Conservation (phyloP, 1,140 invertebrate species). For the Diabrotica undecimpunctata region DNA sequence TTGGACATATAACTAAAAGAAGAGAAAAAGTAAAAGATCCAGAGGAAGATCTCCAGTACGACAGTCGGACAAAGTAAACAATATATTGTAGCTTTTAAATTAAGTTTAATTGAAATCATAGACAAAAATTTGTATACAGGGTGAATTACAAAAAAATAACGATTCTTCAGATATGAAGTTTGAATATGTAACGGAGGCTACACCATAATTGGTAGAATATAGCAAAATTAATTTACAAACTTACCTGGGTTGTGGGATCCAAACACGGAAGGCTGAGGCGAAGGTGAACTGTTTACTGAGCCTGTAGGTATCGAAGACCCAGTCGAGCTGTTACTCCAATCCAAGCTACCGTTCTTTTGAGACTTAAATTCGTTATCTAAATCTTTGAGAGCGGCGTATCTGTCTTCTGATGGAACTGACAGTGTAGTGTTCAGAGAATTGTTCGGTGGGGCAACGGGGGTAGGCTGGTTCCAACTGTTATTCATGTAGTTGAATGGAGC, state of each 20-base stretch:
- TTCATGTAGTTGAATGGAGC: slow-evolving; percentile 25
- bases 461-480: slow-evolving; percentile 19
- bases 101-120: no score
- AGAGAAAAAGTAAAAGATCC: no score
- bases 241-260: slow-evolving; percentile 47
- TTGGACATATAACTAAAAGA: no score
- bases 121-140: no score
- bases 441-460: neutral
- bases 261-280: slow-evolving; percentile 44
- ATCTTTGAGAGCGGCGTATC: slow-evolving; percentile 79
- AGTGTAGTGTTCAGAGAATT: slow-evolving; percentile 12
- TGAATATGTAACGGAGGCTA: no score
- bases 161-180: no score
- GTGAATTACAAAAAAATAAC: no score
- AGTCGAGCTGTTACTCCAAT: slow-evolving; percentile 40
- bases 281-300: slow-evolving; percentile 44
- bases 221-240: no score
- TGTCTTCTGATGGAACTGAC: slow-evolving; percentile 58
- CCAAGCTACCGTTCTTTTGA: slow-evolving; percentile 32
- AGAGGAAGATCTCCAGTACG: no score
- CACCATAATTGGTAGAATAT: no score
- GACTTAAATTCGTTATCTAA: slow-evolving; percentile 55
- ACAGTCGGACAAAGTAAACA: no score
- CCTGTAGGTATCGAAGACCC: slow-evolving; percentile 44
- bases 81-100: no score